Percentiles rank a stretch among this genome's conserved stretches.
These are phyloP conservation scores for Sebastolobus alascanus DNA, from an alignment of 2,797 vertebrate species.

Conservation along the genomic window DNA sequence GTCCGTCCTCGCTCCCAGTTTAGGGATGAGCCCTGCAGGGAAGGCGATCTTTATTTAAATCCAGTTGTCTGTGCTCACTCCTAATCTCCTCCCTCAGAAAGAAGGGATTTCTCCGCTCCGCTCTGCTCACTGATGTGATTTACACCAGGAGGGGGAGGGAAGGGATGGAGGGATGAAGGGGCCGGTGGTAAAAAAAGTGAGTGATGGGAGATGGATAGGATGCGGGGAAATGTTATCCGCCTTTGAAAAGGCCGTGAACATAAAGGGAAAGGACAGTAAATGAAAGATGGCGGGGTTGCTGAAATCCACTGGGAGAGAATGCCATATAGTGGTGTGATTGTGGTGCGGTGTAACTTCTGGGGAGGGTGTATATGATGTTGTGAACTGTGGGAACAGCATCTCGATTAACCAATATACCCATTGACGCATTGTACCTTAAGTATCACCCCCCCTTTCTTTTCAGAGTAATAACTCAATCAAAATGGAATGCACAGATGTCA, in stretches of 20 bases:
- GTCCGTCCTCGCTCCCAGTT: slow-evolving; percentile 61
- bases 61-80: slow-evolving; percentile 70
- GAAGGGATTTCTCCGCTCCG: slow-evolving; percentile 59
- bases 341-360: neutral
- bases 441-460: neutral
- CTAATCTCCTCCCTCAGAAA: slow-evolving; percentile 77
- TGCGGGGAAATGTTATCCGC: slow-evolving; percentile 60
- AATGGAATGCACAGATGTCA: neutral
- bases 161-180: slow-evolving; percentile 32
- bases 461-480: neutral
- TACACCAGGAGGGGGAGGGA: slow-evolving; percentile 49
- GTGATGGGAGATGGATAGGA: slow-evolving; percentile 63
- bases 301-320: slow-evolving; percentile 29
- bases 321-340: neutral
- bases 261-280: slow-evolving; percentile 40
- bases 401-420: neutral
- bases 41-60: slow-evolving; percentile 82
- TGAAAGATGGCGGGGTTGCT: slow-evolving; percentile 42
- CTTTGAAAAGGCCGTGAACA: slow-evolving; percentile 48
- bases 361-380: neutral
- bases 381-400: neutral
- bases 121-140: slow-evolving; percentile 72
- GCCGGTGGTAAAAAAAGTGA: slow-evolving; percentile 53
- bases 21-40: slow-evolving; percentile 62
- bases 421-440: neutral